Evolutionary conservation across 2,113 vertebrate species (phyloP).

Genomic region (Misgurnus mizolepis): DNA sequence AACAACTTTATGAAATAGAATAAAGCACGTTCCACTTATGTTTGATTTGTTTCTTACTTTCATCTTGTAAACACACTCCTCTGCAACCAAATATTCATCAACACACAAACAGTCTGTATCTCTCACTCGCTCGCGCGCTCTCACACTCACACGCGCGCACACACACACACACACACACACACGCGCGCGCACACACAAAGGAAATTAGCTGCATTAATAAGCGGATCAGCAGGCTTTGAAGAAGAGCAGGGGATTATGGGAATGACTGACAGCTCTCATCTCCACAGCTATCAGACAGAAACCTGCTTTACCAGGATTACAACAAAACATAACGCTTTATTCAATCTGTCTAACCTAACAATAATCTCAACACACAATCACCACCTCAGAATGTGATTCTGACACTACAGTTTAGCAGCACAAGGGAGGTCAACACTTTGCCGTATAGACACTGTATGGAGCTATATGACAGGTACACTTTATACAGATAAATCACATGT

Average conservation of each 20-base stretch:
- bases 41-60: too few relatives aligned
- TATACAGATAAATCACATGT: too few relatives aligned
- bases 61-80: too few relatives aligned
- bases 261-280: conserved; percentile 76
- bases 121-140: neutral
- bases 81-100: neutral
- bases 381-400: conserved; percentile 21
- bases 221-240: conserved; percentile 78
- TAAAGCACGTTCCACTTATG: too few relatives aligned
- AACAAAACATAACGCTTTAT: conserved; percentile 68
- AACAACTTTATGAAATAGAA: too few relatives aligned
- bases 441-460: neutral
- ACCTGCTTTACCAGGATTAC: conserved; percentile 68
- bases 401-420: conserved; percentile 11
- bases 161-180: conserved; percentile 29
- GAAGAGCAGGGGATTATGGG: conserved; percentile 73
- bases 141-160: conserved; percentile 22
- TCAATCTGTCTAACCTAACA: conserved; percentile 41
- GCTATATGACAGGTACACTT: neutral
- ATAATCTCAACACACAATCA: conserved; percentile 29
- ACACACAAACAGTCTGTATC: neutral
- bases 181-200: conserved; percentile 37
- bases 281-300: conserved; percentile 68
- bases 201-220: conserved; percentile 82
- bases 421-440: conserved; percentile 5